Conservation (phyloP, 2,113 vertebrate species). For the Phrynosoma platyrhinos region DNA sequence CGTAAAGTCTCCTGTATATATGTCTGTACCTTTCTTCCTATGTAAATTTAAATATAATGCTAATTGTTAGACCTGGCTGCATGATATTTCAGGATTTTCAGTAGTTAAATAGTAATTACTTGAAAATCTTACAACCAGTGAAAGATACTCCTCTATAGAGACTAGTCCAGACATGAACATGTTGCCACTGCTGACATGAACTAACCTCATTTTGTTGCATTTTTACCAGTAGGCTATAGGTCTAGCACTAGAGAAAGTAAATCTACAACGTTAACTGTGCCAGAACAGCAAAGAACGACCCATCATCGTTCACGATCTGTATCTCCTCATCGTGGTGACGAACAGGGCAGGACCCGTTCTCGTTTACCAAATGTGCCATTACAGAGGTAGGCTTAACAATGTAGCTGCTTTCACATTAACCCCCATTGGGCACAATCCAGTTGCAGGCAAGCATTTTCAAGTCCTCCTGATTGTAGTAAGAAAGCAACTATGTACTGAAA, state of each 20-base stretch:
- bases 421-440: accelerated
- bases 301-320: conserved; percentile 97
- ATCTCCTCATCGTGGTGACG: conserved; percentile 93
- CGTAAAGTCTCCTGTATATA: background rate
- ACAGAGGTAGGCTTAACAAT: conserved; percentile 87
- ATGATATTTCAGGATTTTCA: conserved; percentile 42
- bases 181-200: conserved; percentile 35
- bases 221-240: conserved; percentile 88
- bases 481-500: background rate
- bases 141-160: conserved; percentile 26
- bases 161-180: conserved; percentile 7
- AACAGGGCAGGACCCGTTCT: conserved; percentile 93
- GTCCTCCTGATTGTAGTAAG: background rate
- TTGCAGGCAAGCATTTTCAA: background rate
- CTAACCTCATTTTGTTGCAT: conserved; percentile 64
- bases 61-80: conserved; percentile 56
- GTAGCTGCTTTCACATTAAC: background rate
- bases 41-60: conserved; percentile 45
- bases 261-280: conserved; percentile 90
- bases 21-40: conserved; percentile 22
- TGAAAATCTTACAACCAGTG: background rate
- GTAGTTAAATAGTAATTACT: conserved; percentile 38
- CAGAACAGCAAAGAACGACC: conserved; percentile 89
- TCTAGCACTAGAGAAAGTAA: conserved; percentile 88
- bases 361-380: conserved; percentile 95